These are phyloP conservation scores for Campylomormyrus tamandua DNA, from an alignment of 2,113 vertebrate genomes.

Conservation along the genomic window DNA sequence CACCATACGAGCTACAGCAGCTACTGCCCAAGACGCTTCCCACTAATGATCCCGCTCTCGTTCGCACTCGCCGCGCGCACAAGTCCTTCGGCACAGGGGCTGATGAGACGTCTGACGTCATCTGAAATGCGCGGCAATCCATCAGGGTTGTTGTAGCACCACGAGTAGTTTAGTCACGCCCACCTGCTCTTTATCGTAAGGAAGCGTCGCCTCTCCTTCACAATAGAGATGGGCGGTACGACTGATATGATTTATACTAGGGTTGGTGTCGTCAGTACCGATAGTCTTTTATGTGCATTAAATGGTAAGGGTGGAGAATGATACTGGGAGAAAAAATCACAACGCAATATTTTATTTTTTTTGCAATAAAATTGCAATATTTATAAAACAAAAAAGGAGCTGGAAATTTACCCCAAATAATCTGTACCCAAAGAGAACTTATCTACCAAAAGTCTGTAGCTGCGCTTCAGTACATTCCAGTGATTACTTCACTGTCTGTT, in stretches of 20 bases:
- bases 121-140: constrained; percentile 11
- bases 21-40: not conserved
- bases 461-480: no score
- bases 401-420: not conserved
- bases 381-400: not conserved
- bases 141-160: not conserved
- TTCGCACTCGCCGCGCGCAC: not conserved
- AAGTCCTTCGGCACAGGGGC: not conserved
- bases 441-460: not conserved
- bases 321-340: not conserved
- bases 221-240: not conserved
- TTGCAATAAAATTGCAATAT: not conserved
- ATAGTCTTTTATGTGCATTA: not conserved
- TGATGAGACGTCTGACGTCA: constrained; percentile 10
- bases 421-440: not conserved
- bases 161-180: not conserved
- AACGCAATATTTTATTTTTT: not conserved
- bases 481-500: no score
- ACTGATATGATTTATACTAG: not conserved
- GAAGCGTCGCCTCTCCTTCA: not conserved
- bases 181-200: not conserved
- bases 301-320: not conserved
- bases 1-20: not conserved
- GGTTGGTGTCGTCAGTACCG: not conserved
- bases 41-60: not conserved